Conservation (phyloP, 2,888 invertebrate species). For the Poecilus cupreus region DNA sequence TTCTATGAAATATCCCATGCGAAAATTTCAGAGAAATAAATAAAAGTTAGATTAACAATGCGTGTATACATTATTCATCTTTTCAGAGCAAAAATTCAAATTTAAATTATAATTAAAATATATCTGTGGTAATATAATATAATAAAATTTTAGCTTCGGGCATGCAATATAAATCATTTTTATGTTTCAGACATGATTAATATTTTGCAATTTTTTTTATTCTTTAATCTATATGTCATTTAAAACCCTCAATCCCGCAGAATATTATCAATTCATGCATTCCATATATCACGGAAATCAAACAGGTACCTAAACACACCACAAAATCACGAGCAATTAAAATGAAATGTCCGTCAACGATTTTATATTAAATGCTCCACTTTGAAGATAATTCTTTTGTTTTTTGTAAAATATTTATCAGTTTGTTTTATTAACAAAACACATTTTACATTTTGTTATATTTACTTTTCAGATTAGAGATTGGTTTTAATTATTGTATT, state of each 20-base stretch:
- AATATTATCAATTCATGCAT: constrained; percentile 13
- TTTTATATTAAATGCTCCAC: background rate
- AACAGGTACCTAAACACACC: background rate
- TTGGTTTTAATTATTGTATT: too few relatives aligned
- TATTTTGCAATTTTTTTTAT: constrained; percentile 15
- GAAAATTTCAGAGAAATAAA: too few relatives aligned
- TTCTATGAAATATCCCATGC: too few relatives aligned
- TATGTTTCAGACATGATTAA: constrained; percentile 18
- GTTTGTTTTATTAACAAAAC: too few relatives aligned
- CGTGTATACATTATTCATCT: background rate
- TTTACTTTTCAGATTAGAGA: too few relatives aligned
- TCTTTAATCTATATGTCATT: constrained; percentile 7
- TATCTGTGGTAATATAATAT: background rate
- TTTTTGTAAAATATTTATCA: background rate
- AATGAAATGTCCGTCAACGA: constrained; percentile 1
- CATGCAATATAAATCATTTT: background rate
- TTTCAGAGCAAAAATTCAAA: background rate
- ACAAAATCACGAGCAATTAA: constrained; percentile 1
- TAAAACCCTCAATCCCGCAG: background rate
- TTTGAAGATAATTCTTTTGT: background rate
- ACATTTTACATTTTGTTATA: too few relatives aligned
- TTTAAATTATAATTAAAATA: too few relatives aligned
- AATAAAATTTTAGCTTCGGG: background rate
- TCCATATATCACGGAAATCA: constrained; percentile 4
- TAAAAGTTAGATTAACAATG: background rate